These are phyloP conservation scores for Prostheceraeus crozeri DNA, from an alignment of 2,888 invertebrate genomes.

Conservation along the genomic window DNA sequence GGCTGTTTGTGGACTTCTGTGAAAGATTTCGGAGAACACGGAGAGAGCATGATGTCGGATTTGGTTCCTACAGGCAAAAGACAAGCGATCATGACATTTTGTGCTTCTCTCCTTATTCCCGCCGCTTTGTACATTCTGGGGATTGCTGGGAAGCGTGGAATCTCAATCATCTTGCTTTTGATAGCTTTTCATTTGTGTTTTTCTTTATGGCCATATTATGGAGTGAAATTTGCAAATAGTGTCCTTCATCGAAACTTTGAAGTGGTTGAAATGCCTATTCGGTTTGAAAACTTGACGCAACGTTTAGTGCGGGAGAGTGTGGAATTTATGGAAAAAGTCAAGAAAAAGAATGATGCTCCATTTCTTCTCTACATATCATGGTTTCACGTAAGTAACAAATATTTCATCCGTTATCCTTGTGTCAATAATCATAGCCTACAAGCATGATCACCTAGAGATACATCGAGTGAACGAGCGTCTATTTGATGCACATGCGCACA, in stretches of 20 bases:
- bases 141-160: conserved; percentile 7
- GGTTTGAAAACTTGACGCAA: conserved; percentile 54
- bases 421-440: too few relatives aligned
- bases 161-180: not conserved
- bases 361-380: conserved; percentile 59
- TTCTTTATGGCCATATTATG: conserved; percentile 12
- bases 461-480: too few relatives aligned
- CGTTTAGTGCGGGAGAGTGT: conserved; percentile 46
- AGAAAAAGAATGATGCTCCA: conserved; percentile 47
- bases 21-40: conserved; percentile 46
- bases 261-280: conserved; percentile 59
- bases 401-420: too few relatives aligned
- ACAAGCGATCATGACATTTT: not conserved
- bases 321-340: conserved; percentile 46
- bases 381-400: conserved; percentile 63
- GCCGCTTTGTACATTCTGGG: conserved; percentile 10
- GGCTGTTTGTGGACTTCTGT: conserved; percentile 55
- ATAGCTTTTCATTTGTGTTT: too few relatives aligned
- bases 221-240: conserved; percentile 46
- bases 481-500: too few relatives aligned
- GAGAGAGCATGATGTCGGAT: conserved; percentile 17
- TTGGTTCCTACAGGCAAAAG: too few relatives aligned
- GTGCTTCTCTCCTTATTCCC: not conserved
- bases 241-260: conserved; percentile 52
- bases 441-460: too few relatives aligned